Evolutionary conservation across 2,797 vertebrate genomes (phyloP).

Genomic region (Passerculus sandwichensis): DNA sequence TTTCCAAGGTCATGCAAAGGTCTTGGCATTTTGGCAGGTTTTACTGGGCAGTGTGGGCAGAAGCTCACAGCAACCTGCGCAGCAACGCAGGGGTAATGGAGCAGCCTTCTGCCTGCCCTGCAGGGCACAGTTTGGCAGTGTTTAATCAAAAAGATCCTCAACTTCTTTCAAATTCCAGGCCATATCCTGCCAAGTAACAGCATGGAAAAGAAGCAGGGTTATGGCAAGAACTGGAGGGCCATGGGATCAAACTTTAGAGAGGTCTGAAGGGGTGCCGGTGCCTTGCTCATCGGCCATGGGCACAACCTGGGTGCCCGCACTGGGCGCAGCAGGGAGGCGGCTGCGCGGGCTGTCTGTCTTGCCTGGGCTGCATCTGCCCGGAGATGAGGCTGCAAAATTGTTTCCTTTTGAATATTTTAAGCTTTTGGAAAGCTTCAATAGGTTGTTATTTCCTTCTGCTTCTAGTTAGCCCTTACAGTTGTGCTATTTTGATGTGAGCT

Average conservation of each 20-base stretch:
- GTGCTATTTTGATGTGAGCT: constrained; percentile 72
- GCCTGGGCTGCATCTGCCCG: accelerated
- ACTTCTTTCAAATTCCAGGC: not conserved
- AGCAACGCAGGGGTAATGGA: accelerated
- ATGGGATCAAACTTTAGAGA: not conserved
- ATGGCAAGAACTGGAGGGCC: not conserved
- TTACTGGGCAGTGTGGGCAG: not conserved
- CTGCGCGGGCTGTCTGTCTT: accelerated
- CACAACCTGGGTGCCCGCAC: accelerated
- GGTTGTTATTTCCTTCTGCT: constrained; percentile 20
- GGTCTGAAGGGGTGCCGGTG: not conserved
- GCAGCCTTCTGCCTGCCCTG: not conserved
- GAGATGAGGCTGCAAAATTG: constrained; percentile 12
- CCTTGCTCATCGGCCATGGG: not conserved
- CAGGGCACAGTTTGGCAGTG: not conserved
- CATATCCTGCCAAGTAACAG: not conserved
- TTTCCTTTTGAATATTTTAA: not conserved
- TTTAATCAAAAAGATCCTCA: not conserved
- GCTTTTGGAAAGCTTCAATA: not conserved
- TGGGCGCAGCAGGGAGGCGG: accelerated
- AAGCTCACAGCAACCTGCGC: not conserved
- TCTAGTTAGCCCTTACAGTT: constrained; percentile 19
- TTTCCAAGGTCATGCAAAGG: not conserved
- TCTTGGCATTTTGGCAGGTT: not conserved
- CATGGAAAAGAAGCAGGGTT: not conserved